These are phyloP conservation scores for Paracanthobrama guichenoti DNA, from an alignment of 2,113 vertebrate genomes.

Conservation along the genomic window DNA sequence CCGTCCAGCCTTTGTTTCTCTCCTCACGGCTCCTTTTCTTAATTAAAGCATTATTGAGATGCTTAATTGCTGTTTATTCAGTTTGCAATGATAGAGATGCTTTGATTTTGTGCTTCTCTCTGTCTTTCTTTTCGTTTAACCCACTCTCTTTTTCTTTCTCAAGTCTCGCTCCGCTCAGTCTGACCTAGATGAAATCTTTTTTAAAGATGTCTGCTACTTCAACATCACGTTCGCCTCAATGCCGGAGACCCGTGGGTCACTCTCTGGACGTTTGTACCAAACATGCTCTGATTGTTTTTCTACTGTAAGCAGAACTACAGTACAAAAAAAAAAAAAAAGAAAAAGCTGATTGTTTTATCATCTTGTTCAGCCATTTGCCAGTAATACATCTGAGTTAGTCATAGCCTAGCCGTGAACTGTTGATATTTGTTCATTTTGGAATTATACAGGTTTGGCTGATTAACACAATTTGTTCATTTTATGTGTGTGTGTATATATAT, in stretches of 20 bases:
- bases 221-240: conserved; percentile 17
- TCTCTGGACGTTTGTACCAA: conserved; percentile 27
- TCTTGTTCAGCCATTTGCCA: not conserved
- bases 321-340: conserved; percentile 43
- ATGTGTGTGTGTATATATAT: no score
- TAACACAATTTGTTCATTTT: no score
- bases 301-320: conserved; percentile 38
- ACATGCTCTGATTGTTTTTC: conserved; percentile 48
- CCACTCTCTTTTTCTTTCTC: not conserved
- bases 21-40: conserved; percentile 71
- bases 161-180: not conserved
- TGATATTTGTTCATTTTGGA: conserved; percentile 32
- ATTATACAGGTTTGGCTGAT: no score
- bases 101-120: conserved; percentile 32
- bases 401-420: not conserved
- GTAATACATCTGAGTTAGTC: not conserved
- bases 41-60: conserved; percentile 79
- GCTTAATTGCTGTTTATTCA: conserved; percentile 83
- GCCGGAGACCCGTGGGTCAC: conserved; percentile 23
- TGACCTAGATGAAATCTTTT: conserved; percentile 14
- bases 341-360: conserved; percentile 8
- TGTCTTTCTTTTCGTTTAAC: conserved; percentile 18
- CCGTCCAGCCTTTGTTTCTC: conserved; percentile 78
- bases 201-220: conserved; percentile 26
- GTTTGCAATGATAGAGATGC: conserved; percentile 74